Conservation (phyloP, 2,797 vertebrate genomes). For the Thamnophis elegans region DNA sequence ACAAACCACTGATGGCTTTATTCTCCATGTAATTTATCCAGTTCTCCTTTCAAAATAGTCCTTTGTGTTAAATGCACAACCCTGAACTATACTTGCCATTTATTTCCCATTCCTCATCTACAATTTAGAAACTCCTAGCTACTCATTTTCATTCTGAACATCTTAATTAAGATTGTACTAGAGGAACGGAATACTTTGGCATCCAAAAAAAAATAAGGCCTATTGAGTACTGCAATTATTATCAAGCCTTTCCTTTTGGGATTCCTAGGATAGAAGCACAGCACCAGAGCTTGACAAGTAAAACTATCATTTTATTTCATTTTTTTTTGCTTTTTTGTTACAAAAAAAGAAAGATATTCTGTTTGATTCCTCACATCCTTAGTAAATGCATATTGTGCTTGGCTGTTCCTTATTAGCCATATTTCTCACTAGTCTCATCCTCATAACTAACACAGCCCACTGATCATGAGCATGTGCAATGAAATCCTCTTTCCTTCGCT, state of each 20-base stretch:
- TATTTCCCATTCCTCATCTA: not conserved
- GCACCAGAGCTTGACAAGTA: not conserved
- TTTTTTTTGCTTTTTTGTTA: not conserved
- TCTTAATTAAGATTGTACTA: not conserved
- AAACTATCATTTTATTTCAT: not conserved
- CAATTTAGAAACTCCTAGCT: not conserved
- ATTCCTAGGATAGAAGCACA: not conserved
- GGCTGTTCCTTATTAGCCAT: not conserved
- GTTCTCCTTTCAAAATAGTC: not conserved
- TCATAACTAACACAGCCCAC: not conserved
- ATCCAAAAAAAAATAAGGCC: not conserved
- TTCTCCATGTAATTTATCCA: not conserved
- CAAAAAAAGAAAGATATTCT: not conserved
- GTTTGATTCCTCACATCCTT: rapidly evolving
- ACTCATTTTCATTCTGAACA: not conserved
- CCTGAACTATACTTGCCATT: not conserved
- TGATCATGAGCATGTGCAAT: not conserved
- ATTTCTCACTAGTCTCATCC: not conserved
- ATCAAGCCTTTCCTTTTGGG: not conserved
- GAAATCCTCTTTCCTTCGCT: too few relatives aligned
- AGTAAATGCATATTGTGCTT: not conserved
- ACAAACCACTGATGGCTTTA: not conserved
- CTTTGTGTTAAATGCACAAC: not conserved
- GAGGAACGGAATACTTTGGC: not conserved
- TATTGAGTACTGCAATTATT: not conserved